A percentile compares a stretch with the other conserved stretches of the same genome.
These are phyloP conservation scores for Macaca nemestrina DNA, from an alignment of 2,113 vertebrate genomes.

Conservation along the genomic window DNA sequence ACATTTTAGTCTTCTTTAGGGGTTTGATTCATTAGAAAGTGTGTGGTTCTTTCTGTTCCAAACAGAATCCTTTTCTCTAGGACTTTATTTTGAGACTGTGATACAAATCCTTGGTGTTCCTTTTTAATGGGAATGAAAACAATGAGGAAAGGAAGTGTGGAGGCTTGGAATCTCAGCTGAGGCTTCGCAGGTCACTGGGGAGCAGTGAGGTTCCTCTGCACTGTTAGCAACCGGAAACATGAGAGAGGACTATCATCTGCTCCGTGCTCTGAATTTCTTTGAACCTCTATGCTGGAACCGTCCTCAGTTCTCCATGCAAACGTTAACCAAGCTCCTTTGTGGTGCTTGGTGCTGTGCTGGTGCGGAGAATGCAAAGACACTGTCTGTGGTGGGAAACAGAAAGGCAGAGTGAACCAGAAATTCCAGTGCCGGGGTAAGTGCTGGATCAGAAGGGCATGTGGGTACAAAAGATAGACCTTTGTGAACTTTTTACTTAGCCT, in stretches of 20 bases:
- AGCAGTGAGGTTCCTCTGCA: not conserved
- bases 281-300: not conserved
- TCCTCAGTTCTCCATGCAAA: not conserved
- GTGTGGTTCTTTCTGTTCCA: not conserved
- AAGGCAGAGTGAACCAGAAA: not conserved
- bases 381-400: not conserved
- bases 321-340: not conserved
- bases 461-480: accelerated
- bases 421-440: constrained; percentile 45
- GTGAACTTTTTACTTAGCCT: not conserved
- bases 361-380: not conserved
- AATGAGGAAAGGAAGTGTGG: constrained; percentile 45
- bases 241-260: not conserved
- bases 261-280: not conserved
- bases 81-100: constrained; percentile 25
- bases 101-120: constrained; percentile 38
- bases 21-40: not conserved
- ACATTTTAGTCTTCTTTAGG: not conserved
- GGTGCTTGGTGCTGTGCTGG: not conserved
- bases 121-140: constrained; percentile 66
- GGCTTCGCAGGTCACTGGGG: constrained; percentile 36
- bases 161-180: not conserved
- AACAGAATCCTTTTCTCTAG: constrained; percentile 41
- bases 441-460: not conserved
- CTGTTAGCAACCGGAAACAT: constrained; percentile 20